These are phyloP conservation scores for Phyllopteryx taeniolatus DNA, from an alignment of 2,113 vertebrate species.

Conservation along the genomic window DNA sequence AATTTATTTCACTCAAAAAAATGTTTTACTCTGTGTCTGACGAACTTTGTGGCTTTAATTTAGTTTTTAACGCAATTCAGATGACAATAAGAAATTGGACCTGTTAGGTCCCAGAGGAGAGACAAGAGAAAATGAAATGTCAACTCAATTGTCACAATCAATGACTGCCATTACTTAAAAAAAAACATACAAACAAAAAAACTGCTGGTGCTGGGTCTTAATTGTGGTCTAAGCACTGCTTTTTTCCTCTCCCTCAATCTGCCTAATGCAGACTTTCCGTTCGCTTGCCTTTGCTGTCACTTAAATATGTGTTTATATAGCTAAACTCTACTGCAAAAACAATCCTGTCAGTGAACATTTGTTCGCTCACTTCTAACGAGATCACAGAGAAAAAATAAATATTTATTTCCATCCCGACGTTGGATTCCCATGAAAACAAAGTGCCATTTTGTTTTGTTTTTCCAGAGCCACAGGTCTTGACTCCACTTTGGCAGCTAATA, in stretches of 20 bases:
- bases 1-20: neutral
- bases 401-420: neutral
- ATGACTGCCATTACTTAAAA: neutral
- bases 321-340: neutral
- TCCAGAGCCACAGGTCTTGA: no score
- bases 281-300: neutral
- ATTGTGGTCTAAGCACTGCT: neutral
- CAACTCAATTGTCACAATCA: conserved; percentile 3
- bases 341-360: neutral
- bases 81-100: neutral
- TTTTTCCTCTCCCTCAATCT: neutral
- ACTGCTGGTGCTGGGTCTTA: neutral
- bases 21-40: neutral
- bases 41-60: neutral
- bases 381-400: neutral
- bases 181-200: no score
- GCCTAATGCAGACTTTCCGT: neutral
- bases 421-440: neutral
- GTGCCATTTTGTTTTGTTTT: neutral
- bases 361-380: neutral
- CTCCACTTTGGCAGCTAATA: neutral
- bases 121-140: neutral
- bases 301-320: neutral
- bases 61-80: neutral
- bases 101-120: neutral